phyloP scores from a whole-genome alignment of 2,797 vertebrate genomes.

The Pangasius krempfi region DNA sequence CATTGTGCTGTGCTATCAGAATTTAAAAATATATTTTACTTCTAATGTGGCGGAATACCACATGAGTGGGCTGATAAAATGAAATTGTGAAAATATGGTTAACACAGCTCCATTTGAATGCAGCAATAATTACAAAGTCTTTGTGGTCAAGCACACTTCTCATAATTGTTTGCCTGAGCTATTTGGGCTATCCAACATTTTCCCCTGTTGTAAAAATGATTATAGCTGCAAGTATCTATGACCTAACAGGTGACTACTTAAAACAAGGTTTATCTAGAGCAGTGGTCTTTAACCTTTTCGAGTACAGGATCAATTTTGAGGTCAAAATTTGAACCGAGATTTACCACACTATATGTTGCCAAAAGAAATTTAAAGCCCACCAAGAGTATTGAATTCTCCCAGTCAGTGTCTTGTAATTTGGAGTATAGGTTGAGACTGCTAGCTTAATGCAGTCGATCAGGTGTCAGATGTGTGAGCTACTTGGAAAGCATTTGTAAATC shows the following conservation, averaged over 20 bases:
- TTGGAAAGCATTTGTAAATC: too few species aligned
- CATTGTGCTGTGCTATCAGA: background rate
- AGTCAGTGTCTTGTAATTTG: background rate
- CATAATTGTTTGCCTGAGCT: background rate
- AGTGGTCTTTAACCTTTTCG: too few species aligned
- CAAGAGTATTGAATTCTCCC: background rate
- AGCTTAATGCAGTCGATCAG: background rate
- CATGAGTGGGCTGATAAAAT: background rate
- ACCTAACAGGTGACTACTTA: background rate
- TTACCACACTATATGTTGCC: background rate
- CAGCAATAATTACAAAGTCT: constrained; percentile 1
- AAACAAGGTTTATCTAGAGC: background rate
- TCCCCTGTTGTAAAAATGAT: background rate
- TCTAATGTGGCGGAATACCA: background rate
- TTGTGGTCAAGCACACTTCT: background rate
- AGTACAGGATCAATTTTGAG: background rate
- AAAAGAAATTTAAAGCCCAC: background rate
- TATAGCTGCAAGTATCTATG: background rate
- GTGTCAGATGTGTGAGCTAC: background rate
- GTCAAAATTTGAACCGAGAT: background rate
- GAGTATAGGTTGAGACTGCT: background rate
- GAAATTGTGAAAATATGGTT: background rate
- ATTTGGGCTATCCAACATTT: background rate
- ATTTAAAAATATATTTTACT: background rate
- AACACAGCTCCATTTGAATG: constrained; percentile 1